Evolutionary conservation across 2,888 invertebrate genomes (phyloP).

Genomic region (Deilephila porcellus): DNA sequence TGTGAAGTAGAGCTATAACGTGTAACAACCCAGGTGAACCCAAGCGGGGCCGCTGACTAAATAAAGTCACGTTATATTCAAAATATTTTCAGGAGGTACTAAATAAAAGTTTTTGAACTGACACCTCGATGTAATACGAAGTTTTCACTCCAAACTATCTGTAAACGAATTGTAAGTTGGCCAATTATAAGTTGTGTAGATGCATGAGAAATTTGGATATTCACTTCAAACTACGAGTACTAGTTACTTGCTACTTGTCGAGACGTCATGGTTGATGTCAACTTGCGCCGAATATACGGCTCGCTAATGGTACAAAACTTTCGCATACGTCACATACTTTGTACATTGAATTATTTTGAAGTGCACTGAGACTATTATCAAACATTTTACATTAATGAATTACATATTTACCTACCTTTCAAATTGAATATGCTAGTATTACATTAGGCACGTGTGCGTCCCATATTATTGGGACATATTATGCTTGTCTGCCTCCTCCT

Average conservation of each 20-base stretch:
- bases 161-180: not conserved
- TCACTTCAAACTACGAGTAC: not conserved
- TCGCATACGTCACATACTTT: not conserved
- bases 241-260: not conserved
- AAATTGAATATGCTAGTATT: too few relatives aligned
- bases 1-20: too few relatives aligned
- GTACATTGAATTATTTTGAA: too few relatives aligned
- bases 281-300: not conserved
- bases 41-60: too few relatives aligned
- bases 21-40: too few relatives aligned
- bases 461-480: too few relatives aligned
- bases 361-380: too few relatives aligned
- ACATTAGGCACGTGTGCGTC: too few relatives aligned
- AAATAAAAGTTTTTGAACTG: not conserved
- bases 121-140: not conserved
- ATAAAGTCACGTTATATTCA: too few relatives aligned
- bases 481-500: too few relatives aligned
- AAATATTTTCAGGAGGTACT: not conserved
- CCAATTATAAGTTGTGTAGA: not conserved
- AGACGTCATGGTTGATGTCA: not conserved
- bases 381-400: too few relatives aligned
- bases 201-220: not conserved
- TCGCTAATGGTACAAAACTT: not conserved
- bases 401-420: too few relatives aligned
- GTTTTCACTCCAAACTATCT: not conserved